phyloP scores from a whole-genome alignment of 2,797 vertebrate species.

The Gymnocypris eckloni region DNA sequence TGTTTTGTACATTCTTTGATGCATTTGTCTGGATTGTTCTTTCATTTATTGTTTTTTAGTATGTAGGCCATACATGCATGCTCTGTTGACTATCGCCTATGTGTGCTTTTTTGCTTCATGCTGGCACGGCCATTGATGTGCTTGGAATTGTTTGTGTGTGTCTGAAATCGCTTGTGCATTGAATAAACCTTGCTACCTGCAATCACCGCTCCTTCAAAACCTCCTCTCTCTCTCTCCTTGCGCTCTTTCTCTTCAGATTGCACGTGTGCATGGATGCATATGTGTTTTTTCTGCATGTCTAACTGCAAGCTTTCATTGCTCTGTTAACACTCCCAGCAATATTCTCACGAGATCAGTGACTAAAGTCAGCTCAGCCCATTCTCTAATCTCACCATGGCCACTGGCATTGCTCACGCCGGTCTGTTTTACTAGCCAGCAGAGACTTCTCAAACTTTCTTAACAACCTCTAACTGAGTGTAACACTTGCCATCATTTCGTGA shows the following conservation, averaged over 20 bases:
- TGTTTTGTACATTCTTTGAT: conserved; percentile 32
- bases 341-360: conserved; percentile 40
- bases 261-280: conserved; percentile 39
- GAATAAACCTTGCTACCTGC: conserved; percentile 42
- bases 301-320: conserved; percentile 55
- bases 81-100: conserved; percentile 42
- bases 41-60: conserved; percentile 29
- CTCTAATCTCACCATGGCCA: conserved; percentile 9
- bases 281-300: conserved; percentile 59
- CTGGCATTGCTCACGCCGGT: conserved; percentile 22
- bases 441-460: conserved; percentile 44
- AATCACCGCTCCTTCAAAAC: background rate
- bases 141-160: conserved; percentile 6
- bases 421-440: background rate
- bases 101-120: conserved; percentile 32
- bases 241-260: conserved; percentile 58
- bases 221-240: conserved; percentile 13
- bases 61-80: conserved; percentile 43
- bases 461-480: conserved; percentile 43
- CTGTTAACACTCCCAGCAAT: conserved; percentile 35
- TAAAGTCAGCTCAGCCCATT: conserved; percentile 28
- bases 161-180: background rate
- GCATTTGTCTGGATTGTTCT: conserved; percentile 34
- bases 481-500: conserved; percentile 77
- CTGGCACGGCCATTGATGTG: conserved; percentile 34